Percentiles rank a stretch among this genome's conserved stretches.
Conservation (phyloP, 2,113 vertebrate species). For the Malurus melanocephalus region DNA sequence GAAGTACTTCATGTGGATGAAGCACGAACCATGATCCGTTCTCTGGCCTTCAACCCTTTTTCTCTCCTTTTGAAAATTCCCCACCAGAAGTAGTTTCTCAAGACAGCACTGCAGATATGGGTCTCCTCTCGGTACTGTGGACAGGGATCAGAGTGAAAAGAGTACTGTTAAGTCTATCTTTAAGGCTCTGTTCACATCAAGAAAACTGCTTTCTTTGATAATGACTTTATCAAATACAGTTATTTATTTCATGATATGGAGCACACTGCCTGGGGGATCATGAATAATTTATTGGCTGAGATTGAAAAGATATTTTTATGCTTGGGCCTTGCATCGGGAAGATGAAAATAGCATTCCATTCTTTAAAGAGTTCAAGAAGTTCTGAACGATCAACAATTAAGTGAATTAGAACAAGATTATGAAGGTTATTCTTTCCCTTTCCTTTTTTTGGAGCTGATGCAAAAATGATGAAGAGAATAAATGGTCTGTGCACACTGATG, state of each 20-base stretch:
- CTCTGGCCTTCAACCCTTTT: not conserved
- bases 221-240: conserved; percentile 52
- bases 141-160: conserved; percentile 13
- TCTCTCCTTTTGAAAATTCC: not conserved
- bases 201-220: conserved; percentile 46
- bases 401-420: not conserved
- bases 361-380: conserved; percentile 26
- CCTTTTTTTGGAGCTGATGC: not conserved
- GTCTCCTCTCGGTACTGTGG: not conserved
- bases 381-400: not conserved
- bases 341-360: conserved; percentile 36
- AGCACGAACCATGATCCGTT: not conserved
- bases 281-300: conserved; percentile 52
- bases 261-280: not conserved
- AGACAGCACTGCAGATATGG: not conserved
- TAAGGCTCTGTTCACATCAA: conserved; percentile 30
- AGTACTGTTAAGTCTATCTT: not conserved
- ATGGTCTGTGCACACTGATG: not conserved
- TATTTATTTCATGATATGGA: conserved; percentile 61
- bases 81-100: not conserved
- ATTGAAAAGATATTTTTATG: conserved; percentile 60
- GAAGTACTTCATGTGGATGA: not conserved
- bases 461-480: not conserved
- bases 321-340: not conserved
- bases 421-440: not conserved